phyloP scores from a whole-genome alignment of 2,113 vertebrate species.

The Cinclus cinclus region DNA sequence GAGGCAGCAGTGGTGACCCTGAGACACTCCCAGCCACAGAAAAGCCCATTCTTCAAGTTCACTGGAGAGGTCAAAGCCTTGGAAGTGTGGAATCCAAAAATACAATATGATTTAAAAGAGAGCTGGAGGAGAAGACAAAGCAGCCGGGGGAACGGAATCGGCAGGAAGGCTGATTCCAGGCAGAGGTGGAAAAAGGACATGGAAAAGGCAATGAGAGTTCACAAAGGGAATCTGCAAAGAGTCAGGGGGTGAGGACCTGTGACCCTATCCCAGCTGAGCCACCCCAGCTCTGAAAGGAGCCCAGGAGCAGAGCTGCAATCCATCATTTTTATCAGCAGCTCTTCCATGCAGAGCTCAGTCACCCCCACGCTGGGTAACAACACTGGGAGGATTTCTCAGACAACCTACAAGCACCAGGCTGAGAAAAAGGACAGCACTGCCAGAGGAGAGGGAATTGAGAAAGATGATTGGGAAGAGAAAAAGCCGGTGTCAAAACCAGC shows the following conservation, averaged over 20 bases:
- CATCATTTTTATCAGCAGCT: background rate
- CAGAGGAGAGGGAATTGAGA: background rate
- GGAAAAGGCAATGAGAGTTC: background rate
- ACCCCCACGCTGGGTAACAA: background rate
- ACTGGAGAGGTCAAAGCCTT: background rate
- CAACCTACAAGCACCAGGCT: background rate
- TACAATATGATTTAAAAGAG: background rate
- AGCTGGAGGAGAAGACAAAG: background rate
- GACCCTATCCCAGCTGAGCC: background rate
- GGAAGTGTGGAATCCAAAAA: slow-evolving; percentile 17
- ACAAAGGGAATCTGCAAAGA: background rate
- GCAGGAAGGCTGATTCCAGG: background rate
- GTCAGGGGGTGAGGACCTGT: background rate
- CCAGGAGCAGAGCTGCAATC: background rate
- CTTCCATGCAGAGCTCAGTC: rapidly evolving
- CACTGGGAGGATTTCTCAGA: background rate
- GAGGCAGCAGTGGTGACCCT: background rate
- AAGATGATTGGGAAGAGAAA: background rate
- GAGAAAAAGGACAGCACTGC: background rate
- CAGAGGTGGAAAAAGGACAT: background rate
- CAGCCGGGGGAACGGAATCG: background rate
- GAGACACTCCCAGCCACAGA: background rate
- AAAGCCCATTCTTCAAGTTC: background rate
- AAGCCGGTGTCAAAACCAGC: background rate
- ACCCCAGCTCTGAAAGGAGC: background rate